These are phyloP conservation scores for Mastacembelus armatus DNA, from an alignment of 2,797 vertebrate species.

Conservation along the genomic window DNA sequence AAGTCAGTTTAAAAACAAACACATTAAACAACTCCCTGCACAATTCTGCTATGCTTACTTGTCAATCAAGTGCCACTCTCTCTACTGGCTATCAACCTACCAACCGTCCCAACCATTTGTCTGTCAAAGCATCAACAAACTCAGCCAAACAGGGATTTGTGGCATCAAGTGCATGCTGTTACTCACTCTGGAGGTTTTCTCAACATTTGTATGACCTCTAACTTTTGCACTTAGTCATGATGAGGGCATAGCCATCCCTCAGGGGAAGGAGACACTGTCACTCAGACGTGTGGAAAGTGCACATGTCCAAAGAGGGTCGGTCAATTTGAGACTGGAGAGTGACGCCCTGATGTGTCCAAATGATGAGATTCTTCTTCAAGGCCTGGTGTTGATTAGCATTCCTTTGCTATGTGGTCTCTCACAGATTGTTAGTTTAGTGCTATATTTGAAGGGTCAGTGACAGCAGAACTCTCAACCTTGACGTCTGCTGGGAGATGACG, in stretches of 20 bases:
- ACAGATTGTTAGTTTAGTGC: conserved; percentile 36
- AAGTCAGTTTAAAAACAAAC: conserved; percentile 59
- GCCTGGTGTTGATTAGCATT: conserved; percentile 25
- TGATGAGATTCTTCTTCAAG: conserved; percentile 28
- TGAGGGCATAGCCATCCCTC: conserved; percentile 11
- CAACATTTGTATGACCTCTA: conserved; percentile 39
- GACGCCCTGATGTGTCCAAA: conserved; percentile 19
- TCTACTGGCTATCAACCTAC: conserved; percentile 20
- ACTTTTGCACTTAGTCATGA: conserved; percentile 27
- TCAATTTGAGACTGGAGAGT: conserved; percentile 5
- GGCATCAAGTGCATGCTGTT: neutral
- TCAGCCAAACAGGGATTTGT: conserved; percentile 1
- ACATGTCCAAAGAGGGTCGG: neutral
- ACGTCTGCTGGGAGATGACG: conserved; percentile 24
- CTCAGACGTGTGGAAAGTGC: conserved; percentile 5
- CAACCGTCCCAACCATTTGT: conserved; percentile 14
- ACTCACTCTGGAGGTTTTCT: conserved; percentile 23
- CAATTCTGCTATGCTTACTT: conserved; percentile 2
- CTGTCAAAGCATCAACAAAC: conserved; percentile 44
- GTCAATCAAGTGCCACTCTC: conserved; percentile 50
- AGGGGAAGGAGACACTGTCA: conserved; percentile 9
- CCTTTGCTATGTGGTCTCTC: conserved; percentile 30
- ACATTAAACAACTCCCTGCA: conserved; percentile 42
- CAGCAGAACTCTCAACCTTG: conserved; percentile 27
- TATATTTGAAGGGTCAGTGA: conserved; percentile 23